Evolutionary conservation across 2,797 vertebrate genomes (phyloP).

Genomic region (Mus minutoides): DNA sequence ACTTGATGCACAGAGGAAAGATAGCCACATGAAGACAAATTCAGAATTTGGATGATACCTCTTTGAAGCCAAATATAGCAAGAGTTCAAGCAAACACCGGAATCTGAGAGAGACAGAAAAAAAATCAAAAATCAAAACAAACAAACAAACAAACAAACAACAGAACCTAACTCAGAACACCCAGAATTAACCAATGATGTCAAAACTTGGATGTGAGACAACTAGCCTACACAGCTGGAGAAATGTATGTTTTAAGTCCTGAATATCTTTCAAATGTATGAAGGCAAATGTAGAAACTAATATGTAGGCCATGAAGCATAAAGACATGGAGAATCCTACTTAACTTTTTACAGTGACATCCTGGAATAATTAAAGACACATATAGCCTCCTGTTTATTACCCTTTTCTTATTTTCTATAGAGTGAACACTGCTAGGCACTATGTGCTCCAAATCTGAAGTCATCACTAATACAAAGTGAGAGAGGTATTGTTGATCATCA

Average conservation of each 20-base stretch:
- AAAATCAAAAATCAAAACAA: too few species aligned
- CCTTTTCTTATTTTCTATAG: not conserved
- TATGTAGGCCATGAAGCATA: not conserved
- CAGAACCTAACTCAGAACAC: not conserved
- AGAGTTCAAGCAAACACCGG: not conserved
- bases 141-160: not conserved
- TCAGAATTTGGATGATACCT: not conserved
- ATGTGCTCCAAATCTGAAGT: not conserved
- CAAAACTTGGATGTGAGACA: not conserved
- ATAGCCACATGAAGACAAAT: not conserved
- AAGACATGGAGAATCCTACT: not conserved
- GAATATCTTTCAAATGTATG: not conserved
- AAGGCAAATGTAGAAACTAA: not conserved
- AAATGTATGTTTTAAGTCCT: not conserved
- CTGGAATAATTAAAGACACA: not conserved
- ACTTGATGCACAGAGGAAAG: not conserved
- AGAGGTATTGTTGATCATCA: not conserved
- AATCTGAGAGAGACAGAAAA: not conserved
- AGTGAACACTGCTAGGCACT: not conserved
- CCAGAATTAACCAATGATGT: not conserved
- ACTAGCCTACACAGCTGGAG: not conserved
- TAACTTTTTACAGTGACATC: not conserved
- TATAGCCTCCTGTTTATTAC: not conserved
- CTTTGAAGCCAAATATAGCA: not conserved
- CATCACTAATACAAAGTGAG: not conserved